Conservation (phyloP, 2,113 vertebrate species). For the Brachypteracias leptosomus region DNA sequence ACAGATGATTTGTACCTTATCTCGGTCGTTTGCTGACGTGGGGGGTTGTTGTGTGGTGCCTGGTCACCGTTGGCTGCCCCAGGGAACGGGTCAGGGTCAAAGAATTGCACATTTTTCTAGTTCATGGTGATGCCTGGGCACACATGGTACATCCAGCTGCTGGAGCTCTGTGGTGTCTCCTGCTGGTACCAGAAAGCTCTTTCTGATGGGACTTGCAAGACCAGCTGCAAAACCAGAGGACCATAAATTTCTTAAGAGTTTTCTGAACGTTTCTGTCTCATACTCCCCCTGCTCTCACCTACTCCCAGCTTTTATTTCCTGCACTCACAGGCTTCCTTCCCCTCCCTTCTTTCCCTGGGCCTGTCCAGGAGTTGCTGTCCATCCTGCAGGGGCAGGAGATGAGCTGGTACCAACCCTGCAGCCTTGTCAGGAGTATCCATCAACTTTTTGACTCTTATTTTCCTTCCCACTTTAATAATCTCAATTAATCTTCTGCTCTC, state of each 20-base stretch:
- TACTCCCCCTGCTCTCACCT: background rate
- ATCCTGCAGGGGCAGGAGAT: background rate
- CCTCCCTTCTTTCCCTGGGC: background rate
- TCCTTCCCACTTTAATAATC: background rate
- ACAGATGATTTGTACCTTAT: background rate
- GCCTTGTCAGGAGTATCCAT: background rate
- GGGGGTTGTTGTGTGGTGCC: background rate
- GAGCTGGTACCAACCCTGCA: background rate
- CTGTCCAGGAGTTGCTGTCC: background rate
- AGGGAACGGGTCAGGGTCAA: background rate
- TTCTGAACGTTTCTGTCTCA: background rate
- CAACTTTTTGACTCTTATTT: background rate
- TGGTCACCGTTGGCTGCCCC: background rate
- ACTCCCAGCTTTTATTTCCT: background rate
- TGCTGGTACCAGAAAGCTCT: accelerated
- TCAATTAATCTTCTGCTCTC: background rate
- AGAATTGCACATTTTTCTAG: background rate
- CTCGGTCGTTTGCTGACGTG: background rate
- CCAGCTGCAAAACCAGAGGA: background rate
- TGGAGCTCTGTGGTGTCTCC: background rate
- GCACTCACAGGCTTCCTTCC: background rate
- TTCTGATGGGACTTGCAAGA: background rate
- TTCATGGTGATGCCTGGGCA: background rate
- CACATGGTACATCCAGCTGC: background rate
- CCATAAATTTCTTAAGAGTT: background rate